Percentiles rank a stretch among this genome's conserved stretches.
These are phyloP conservation scores for Prionace glauca DNA, from an alignment of 2,797 vertebrate genomes.

Conservation along the genomic window DNA sequence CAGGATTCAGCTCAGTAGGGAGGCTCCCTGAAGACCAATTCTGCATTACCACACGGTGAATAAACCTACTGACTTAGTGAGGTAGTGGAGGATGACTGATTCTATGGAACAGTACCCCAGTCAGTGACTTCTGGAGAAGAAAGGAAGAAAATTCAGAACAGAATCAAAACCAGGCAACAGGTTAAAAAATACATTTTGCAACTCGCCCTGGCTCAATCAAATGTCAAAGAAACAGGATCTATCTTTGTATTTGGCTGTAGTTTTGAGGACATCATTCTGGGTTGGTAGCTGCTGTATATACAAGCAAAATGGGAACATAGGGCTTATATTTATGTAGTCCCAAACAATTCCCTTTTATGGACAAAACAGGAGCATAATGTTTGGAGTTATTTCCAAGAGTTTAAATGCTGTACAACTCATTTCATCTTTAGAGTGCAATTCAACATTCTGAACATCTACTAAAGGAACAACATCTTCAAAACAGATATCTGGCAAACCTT, in stretches of 20 bases:
- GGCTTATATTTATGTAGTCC: not conserved
- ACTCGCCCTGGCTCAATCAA: constrained; percentile 40
- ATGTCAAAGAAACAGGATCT: constrained; percentile 42
- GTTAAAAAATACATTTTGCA: constrained; percentile 27
- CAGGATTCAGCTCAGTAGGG: not conserved
- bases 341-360: not conserved
- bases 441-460: not conserved
- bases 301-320: constrained; percentile 24
- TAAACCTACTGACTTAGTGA: not conserved
- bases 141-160: not conserved
- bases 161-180: constrained; percentile 40
- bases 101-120: not conserved
- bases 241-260: constrained; percentile 39
- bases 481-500: not conserved
- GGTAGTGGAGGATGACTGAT: not conserved
- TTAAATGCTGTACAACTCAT: not conserved
- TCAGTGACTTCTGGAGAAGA: not conserved
- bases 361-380: not conserved
- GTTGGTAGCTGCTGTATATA: constrained; percentile 44
- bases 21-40: not conserved
- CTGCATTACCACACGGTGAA: not conserved
- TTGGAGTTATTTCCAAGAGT: not conserved
- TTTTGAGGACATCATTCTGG: constrained; percentile 44
- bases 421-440: not conserved
- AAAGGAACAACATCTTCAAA: not conserved